Base-by-base conservation (phyloP, 2,888 invertebrate genomes). In the Hypercompe scribonia region DNA sequence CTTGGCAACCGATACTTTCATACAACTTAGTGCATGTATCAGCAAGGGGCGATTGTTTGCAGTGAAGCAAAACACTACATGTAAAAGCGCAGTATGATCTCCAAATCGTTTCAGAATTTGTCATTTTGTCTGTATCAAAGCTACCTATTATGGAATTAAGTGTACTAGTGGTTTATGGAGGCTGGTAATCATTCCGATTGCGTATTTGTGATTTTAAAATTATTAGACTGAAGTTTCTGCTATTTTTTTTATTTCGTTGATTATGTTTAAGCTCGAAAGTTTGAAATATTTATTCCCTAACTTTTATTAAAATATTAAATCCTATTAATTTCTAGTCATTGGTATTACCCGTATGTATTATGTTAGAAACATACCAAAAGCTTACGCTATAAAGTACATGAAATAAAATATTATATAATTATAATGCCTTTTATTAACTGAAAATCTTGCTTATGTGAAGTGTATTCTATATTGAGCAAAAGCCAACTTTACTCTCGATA, bases 1-100 rank as follows among this genome's bases (percentile, higher is more conserved):
- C 97, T 42, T 99, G 99, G 99, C 97, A 97, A 86, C 94, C 96
- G 65, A 97, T 97, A 50, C 97, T 97, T 68, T 78, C 88, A 36
- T 91, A 96, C 79, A 94, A 94, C 82, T 78, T 93, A n/a, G 88
- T 90, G 2, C 92, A 96, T 72, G 93, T 94, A 28, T 89, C 94
- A 0, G 91, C 93, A 3, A 90, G 95, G 70, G 93, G 91, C 31
- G 86, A 81, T 71, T 84, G 84, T 31, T 83, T 88, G 68, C 84
- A 86, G 78, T 87, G 72, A 75, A 72, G 65, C n/a, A 31, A 33
- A 68, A 31, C 3, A 66, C 21, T 21, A 24, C 50, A 24, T 24
- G 50, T 67, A 24, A 67, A 67, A 46, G 67, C 50, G 46, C 28
- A 28, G 7, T 39, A 66, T 67, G 18, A 15, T 46, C 42, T 28